Evolutionary conservation across 1,140 invertebrate genomes (phyloP).

Genomic region (Drosophila pectinifera): DNA sequence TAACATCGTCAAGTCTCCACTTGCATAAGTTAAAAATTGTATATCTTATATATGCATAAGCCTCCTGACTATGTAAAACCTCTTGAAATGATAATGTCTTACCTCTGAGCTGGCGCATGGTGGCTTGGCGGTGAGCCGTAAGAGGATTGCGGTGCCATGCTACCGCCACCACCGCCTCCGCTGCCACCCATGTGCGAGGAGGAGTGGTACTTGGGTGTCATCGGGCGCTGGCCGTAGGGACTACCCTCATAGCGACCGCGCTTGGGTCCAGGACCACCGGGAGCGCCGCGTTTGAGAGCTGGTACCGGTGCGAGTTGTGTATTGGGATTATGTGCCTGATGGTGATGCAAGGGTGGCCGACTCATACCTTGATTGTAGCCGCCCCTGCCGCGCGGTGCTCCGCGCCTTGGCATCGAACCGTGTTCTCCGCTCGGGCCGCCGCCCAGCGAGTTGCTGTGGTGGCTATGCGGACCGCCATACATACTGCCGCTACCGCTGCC

Average conservation of each 20-base stretch:
- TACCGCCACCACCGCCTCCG: slow-evolving; percentile 43
- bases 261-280: slow-evolving; percentile 82
- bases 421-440: slow-evolving; percentile 65
- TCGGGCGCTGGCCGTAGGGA: slow-evolving; percentile 78
- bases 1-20: not conserved
- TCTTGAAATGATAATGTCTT: slow-evolving; percentile 16
- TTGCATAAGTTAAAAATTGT: slow-evolving; percentile 5
- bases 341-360: slow-evolving; percentile 81
- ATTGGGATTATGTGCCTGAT: slow-evolving; percentile 81
- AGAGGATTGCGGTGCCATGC: slow-evolving; percentile 52
- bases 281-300: slow-evolving; percentile 82
- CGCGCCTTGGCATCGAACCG: slow-evolving; percentile 72
- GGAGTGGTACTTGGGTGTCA: slow-evolving; percentile 81
- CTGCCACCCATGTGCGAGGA: slow-evolving; percentile 64
- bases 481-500: slow-evolving; percentile 67
- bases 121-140: slow-evolving; percentile 75
- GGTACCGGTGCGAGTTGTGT: slow-evolving; percentile 84
- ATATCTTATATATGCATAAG: slow-evolving; percentile 5
- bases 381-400: slow-evolving; percentile 78
- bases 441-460: slow-evolving; percentile 65
- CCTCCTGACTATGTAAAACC: not conserved
- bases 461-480: slow-evolving; percentile 63
- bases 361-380: slow-evolving; percentile 81
- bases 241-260: slow-evolving; percentile 81
- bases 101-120: slow-evolving; percentile 74